phyloP scores from a whole-genome alignment of 1,140 invertebrate species.

The Sycophila sp. region DNA sequence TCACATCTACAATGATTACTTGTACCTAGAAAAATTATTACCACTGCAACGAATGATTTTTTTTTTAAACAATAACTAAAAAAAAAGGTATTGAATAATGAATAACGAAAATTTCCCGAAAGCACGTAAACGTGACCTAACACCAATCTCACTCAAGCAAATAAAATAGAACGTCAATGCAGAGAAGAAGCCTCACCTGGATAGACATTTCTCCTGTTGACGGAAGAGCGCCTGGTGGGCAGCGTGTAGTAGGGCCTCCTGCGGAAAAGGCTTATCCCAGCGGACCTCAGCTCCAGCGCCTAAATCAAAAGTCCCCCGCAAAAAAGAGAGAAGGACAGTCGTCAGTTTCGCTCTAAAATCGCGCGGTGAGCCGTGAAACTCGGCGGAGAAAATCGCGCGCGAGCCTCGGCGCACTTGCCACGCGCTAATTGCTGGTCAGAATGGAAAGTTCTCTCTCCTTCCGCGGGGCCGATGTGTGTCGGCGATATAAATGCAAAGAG shows the following conservation, averaged over 20 bases:
- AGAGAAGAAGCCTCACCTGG: too few relatives aligned
- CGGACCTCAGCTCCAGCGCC: constrained; percentile 58
- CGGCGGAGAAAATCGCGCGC: constrained; percentile 14
- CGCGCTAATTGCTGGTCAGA: constrained; percentile 37
- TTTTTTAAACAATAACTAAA: too few relatives aligned
- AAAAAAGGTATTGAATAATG: too few relatives aligned
- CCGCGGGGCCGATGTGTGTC: constrained; percentile 22
- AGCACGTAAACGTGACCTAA: too few relatives aligned
- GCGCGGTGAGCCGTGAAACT: constrained; percentile 1
- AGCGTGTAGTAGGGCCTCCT: constrained; percentile 42
- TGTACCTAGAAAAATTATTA: too few relatives aligned
- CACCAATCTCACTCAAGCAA: too few relatives aligned
- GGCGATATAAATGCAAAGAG: constrained; percentile 21
- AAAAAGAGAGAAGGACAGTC: too few relatives aligned
- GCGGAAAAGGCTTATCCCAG: constrained; percentile 48
- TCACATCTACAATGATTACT: too few relatives aligned
- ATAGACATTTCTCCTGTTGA: constrained; percentile 58
- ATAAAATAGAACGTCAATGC: too few relatives aligned
- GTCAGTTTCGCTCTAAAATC: constrained; percentile 8
- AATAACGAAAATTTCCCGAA: too few relatives aligned
- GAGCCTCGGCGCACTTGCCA: constrained; percentile 19
- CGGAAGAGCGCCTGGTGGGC: constrained; percentile 38
- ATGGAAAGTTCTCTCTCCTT: constrained; percentile 26
- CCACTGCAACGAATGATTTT: too few relatives aligned
- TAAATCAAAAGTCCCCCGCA: constrained; percentile 42